Conservation (phyloP, 2,113 vertebrate genomes). For the Ursus arctos region DNA sequence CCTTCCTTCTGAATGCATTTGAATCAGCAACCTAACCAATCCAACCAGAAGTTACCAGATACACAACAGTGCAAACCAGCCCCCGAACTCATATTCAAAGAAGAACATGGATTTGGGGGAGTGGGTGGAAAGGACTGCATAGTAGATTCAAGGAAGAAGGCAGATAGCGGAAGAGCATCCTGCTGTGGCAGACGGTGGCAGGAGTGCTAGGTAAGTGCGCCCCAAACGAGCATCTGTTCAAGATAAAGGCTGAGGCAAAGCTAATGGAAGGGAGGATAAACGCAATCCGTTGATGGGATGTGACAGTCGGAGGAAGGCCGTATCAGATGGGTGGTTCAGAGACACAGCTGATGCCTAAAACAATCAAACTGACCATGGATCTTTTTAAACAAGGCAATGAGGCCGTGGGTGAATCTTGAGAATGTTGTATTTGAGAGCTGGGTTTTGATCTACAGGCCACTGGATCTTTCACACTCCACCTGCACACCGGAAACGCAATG, state of each 20-base stretch:
- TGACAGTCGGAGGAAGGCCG: neutral
- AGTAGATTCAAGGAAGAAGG: neutral
- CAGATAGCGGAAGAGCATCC: slow-evolving; percentile 19
- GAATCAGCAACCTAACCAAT: neutral
- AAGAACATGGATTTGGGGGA: neutral
- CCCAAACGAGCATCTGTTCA: neutral
- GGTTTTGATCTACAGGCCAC: neutral
- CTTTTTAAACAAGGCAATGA: slow-evolving; percentile 50
- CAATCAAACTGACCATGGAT: slow-evolving; percentile 25
- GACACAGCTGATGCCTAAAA: slow-evolving; percentile 14
- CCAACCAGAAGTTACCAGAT: neutral
- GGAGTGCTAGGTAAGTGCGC: neutral
- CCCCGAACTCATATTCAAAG: neutral
- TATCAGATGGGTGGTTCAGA: slow-evolving; percentile 2
- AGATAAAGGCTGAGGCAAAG: neutral
- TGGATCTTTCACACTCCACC: neutral
- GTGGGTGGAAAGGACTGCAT: neutral
- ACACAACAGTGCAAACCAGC: neutral
- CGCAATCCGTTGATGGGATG: neutral
- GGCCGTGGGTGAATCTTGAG: neutral
- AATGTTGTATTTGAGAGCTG: neutral
- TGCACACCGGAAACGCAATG: neutral
- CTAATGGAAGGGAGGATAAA: slow-evolving; percentile 5
- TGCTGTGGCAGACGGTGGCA: slow-evolving; percentile 27
- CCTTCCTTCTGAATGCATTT: neutral